Evolutionary conservation across 2,888 invertebrate species (phyloP).

Genomic region (Muscina levida): DNA sequence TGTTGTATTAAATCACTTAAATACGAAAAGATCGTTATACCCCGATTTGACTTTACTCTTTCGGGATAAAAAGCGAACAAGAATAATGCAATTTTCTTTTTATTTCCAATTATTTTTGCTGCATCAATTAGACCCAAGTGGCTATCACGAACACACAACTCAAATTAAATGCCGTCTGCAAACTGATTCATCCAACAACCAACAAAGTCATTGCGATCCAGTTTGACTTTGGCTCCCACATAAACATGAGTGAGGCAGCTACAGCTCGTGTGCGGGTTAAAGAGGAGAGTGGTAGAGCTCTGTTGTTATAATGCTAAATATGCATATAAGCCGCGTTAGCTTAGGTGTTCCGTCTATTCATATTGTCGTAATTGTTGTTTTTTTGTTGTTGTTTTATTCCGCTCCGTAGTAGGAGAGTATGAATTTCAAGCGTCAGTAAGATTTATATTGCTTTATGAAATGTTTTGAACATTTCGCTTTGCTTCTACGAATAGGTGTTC

Average conservation of each 20-base stretch:
- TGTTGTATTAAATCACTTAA: too few relatives aligned
- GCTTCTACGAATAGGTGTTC: not conserved
- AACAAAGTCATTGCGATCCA: conserved; percentile 31
- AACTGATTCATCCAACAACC: conserved; percentile 49
- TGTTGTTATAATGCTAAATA: conserved; percentile 31
- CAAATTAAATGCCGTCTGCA: conserved; percentile 31
- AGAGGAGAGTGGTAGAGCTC: conserved; percentile 2
- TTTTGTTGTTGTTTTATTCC: not conserved
- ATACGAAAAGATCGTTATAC: too few relatives aligned
- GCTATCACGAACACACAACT: not conserved
- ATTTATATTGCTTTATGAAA: conserved; percentile 23
- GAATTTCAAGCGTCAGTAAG: conserved; percentile 3
- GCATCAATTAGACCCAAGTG: conserved; percentile 3
- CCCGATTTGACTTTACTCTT: too few relatives aligned
- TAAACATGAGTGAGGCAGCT: conserved; percentile 22
- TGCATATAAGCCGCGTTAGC: conserved; percentile 16
- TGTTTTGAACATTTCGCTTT: conserved; percentile 17
- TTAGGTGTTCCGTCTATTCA: conserved; percentile 35
- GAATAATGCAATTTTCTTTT: not conserved
- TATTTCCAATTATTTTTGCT: not conserved
- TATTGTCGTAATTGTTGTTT: not conserved
- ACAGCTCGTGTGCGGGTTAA: conserved; percentile 6
- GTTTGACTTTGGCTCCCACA: conserved; percentile 42
- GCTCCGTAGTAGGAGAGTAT: conserved; percentile 29
- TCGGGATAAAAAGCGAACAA: not conserved